Evolutionary conservation across 2,888 invertebrate genomes (phyloP).

Genomic region (Drosophila paracracens): DNA sequence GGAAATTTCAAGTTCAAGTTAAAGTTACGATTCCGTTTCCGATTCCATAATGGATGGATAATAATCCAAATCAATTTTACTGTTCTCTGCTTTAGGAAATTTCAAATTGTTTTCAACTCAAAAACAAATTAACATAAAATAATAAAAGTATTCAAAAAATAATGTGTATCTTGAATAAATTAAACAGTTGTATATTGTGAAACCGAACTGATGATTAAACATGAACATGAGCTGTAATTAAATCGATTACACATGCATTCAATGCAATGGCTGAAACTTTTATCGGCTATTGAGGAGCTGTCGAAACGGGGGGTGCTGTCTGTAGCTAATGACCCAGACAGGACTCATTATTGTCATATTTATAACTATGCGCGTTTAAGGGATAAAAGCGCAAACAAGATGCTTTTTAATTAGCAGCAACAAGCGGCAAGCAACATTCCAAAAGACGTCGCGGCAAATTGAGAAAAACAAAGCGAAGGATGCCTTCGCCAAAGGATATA

Average conservation of each 20-base stretch:
- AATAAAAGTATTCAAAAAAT: too few relatives aligned
- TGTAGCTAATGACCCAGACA: constrained; percentile 20
- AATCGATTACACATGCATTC: constrained; percentile 1
- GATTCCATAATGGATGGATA: too few relatives aligned
- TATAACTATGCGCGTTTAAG: constrained; percentile 26
- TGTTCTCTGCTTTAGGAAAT: too few relatives aligned
- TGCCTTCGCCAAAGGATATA: constrained; percentile 38
- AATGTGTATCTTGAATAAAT: too few relatives aligned
- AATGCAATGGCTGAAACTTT: background rate
- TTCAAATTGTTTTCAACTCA: too few relatives aligned
- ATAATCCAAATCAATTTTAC: background rate
- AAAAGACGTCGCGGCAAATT: constrained; percentile 10
- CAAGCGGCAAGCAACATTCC: constrained; percentile 50
- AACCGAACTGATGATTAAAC: too few relatives aligned
- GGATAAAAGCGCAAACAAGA: constrained; percentile 37
- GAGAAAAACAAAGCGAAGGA: constrained; percentile 51
- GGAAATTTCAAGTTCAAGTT: background rate
- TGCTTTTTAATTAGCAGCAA: constrained; percentile 74
- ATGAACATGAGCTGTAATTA: background rate
- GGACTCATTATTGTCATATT: constrained; percentile 37
- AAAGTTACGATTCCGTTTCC: background rate
- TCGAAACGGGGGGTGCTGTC: constrained; percentile 3
- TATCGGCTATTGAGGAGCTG: constrained; percentile 8
- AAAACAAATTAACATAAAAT: too few relatives aligned
- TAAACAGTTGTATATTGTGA: too few relatives aligned